phyloP scores from a whole-genome alignment of 2,797 vertebrate species.

The Schizopygopsis malacanthus region DNA sequence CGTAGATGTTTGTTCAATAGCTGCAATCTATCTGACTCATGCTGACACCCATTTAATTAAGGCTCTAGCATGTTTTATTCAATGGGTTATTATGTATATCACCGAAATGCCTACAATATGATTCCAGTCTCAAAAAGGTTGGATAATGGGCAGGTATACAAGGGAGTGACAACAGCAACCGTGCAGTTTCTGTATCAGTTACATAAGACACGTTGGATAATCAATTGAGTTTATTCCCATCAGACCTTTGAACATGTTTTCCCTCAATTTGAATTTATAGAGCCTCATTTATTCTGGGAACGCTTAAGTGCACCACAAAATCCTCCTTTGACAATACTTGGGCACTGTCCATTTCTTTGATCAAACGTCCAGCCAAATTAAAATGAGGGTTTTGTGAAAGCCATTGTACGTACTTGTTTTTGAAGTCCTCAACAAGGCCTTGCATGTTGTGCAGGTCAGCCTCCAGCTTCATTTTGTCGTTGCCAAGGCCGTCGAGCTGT shows the following conservation, averaged over 20 bases:
- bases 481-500: slow-evolving; percentile 82
- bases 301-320: slow-evolving; percentile 40
- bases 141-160: neutral
- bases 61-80: neutral
- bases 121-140: slow-evolving; percentile 20
- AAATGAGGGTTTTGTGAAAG: neutral
- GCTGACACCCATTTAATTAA: slow-evolving; percentile 27
- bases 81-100: neutral
- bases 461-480: slow-evolving; percentile 86
- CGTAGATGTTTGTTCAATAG: slow-evolving; percentile 25
- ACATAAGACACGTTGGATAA: neutral
- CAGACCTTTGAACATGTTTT: neutral
- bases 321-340: slow-evolving; percentile 33
- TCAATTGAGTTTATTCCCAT: slow-evolving; percentile 25
- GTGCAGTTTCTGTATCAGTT: neutral
- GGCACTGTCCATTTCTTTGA: slow-evolving; percentile 9
- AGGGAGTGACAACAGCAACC: slow-evolving; percentile 12
- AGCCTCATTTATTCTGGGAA: slow-evolving; percentile 43
- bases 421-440: slow-evolving; percentile 92
- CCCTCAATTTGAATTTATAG: neutral
- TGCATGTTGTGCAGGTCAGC: slow-evolving; percentile 91
- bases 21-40: slow-evolving; percentile 24
- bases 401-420: slow-evolving; percentile 86
- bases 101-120: slow-evolving; percentile 29
- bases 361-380: neutral